A percentile compares a stretch with the other conserved stretches of the same genome.
Evolutionary conservation across 1,140 invertebrate species (phyloP).

Genomic region (Pectinophora gossypiella): DNA sequence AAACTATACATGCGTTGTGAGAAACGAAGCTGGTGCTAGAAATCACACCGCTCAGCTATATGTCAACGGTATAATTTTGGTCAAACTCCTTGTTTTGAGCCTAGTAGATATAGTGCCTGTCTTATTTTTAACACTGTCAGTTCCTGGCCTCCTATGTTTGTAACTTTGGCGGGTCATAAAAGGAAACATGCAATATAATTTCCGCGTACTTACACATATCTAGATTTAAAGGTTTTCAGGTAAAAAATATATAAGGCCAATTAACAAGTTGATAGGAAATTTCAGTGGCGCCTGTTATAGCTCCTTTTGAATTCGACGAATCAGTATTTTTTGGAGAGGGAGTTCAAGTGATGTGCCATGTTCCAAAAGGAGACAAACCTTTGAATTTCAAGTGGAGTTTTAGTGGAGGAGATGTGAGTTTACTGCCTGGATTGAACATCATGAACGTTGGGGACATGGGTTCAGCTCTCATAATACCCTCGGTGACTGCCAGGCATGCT

Average conservation of each 20-base stretch:
- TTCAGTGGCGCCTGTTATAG: conserved; percentile 69
- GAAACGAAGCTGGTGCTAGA: conserved; percentile 79
- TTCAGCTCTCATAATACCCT: conserved; percentile 73
- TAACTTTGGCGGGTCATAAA: conserved; percentile 71
- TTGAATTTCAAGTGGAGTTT: conserved; percentile 80
- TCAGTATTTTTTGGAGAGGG: conserved; percentile 79
- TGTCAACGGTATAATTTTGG: conserved; percentile 78
- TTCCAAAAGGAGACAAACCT: conserved; percentile 83
- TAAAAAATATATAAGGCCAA: too few relatives aligned
- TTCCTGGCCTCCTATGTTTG: conserved; percentile 29
- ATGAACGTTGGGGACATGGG: conserved; percentile 78
- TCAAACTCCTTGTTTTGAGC: conserved; percentile 15
- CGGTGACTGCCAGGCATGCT: conserved; percentile 81
- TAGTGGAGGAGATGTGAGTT: conserved; percentile 74
- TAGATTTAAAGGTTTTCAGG: too few relatives aligned
- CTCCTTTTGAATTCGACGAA: conserved; percentile 70
- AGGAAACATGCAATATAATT: too few relatives aligned
- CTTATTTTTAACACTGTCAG: conserved; percentile 14
- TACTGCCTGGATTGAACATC: conserved; percentile 66
- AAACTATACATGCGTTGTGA: conserved; percentile 84
- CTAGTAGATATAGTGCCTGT: conserved; percentile 34
- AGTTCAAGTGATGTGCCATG: conserved; percentile 81
- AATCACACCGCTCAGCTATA: conserved; percentile 80
- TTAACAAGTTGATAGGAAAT: conserved; percentile 14
- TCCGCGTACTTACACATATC: too few relatives aligned